Percentiles rank a stretch among this genome's conserved stretches.
These are phyloP conservation scores for Meganola albula DNA, from an alignment of 2,888 invertebrate genomes.

Conservation along the genomic window DNA sequence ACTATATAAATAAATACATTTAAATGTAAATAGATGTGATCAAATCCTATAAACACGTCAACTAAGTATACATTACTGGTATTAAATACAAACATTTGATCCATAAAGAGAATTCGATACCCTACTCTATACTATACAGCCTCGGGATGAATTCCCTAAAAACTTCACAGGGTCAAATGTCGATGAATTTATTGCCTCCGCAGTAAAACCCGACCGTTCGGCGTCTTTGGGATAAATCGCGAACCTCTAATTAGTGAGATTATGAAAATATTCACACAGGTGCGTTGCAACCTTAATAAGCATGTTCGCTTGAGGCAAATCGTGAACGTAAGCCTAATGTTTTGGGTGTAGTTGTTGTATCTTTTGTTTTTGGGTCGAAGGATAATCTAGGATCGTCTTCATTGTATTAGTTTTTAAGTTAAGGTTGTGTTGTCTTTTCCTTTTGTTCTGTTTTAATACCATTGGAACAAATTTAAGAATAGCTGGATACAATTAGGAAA, in stretches of 20 bases:
- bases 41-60: slow-evolving; percentile 24
- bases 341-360: slow-evolving; percentile 67
- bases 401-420: slow-evolving; percentile 21
- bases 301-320: slow-evolving; percentile 68
- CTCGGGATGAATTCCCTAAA: slow-evolving; percentile 70
- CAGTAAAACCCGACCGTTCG: slow-evolving; percentile 68
- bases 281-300: slow-evolving; percentile 72
- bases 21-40: slow-evolving; percentile 17
- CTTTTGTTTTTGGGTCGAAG: slow-evolving; percentile 51
- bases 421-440: slow-evolving; percentile 13
- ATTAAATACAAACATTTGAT: slow-evolving; percentile 27
- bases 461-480: too few relatives aligned
- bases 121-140: slow-evolving; percentile 54
- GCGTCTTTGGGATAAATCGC: slow-evolving; percentile 72
- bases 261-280: slow-evolving; percentile 78
- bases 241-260: slow-evolving; percentile 76
- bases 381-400: slow-evolving; percentile 54
- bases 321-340: slow-evolving; percentile 66
- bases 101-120: slow-evolving; percentile 31
- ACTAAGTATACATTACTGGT: slow-evolving; percentile 26
- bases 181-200: slow-evolving; percentile 76
- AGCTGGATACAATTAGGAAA: too few relatives aligned
- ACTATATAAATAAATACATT: slow-evolving; percentile 15
- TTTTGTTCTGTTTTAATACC: slow-evolving; percentile 5
- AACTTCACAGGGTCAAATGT: slow-evolving; percentile 70